These are phyloP conservation scores for Acheta domesticus DNA, from an alignment of 2,888 invertebrate species.

Conservation along the genomic window DNA sequence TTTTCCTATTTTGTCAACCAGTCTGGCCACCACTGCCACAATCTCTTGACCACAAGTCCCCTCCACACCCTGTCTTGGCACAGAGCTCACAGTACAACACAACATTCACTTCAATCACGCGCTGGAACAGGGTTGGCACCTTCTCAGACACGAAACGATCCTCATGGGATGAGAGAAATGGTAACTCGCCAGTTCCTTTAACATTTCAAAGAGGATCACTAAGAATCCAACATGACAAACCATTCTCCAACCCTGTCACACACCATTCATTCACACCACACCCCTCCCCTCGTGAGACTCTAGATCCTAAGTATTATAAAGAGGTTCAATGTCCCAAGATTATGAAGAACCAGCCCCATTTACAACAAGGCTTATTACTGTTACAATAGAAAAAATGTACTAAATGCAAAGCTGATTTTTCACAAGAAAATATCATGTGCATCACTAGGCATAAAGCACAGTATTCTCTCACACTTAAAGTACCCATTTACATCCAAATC, in stretches of 20 bases:
- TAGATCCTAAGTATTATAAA: background rate
- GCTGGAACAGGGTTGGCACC: background rate
- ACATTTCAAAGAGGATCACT: background rate
- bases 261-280: background rate
- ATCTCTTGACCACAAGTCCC: slow-evolving; percentile 28
- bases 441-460: too few species aligned
- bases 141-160: background rate
- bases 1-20: slow-evolving; percentile 36
- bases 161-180: background rate
- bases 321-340: background rate
- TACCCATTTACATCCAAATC: too few species aligned
- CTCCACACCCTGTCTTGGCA: slow-evolving; percentile 25
- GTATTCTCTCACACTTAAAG: too few species aligned
- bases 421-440: too few species aligned
- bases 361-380: background rate
- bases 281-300: background rate
- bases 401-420: slow-evolving; percentile 1
- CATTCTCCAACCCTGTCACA: background rate
- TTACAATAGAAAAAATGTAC: background rate
- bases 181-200: background rate
- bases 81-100: slow-evolving; percentile 18
- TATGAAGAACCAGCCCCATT: background rate
- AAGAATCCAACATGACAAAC: background rate
- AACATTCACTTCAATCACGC: slow-evolving; percentile 1
- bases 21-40: slow-evolving; percentile 34